Percentiles rank a stretch among this genome's conserved stretches.
Conservation (phyloP, 2,888 invertebrate genomes). For the Bombylius major region DNA sequence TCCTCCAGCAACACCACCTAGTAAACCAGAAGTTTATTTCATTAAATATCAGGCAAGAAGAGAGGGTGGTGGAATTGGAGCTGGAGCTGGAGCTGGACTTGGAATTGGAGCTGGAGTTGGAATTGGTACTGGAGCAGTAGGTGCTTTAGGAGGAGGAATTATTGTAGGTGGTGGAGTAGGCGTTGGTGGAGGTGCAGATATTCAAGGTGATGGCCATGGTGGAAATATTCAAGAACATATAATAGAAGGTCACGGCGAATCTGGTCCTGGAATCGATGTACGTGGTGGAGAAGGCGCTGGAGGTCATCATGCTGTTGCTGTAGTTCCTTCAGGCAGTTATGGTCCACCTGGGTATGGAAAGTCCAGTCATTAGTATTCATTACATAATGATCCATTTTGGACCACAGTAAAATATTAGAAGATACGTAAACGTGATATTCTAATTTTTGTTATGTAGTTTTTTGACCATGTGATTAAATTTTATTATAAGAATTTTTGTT, state of each 20-base stretch:
- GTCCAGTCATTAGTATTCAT: too few species aligned
- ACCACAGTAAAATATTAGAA: too few species aligned
- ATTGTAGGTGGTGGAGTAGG: background rate
- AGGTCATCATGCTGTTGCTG: conserved; percentile 24
- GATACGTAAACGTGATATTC: too few species aligned
- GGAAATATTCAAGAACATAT: too few species aligned
- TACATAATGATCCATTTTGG: too few species aligned
- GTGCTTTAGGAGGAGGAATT: conserved; percentile 2
- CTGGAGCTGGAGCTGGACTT: background rate
- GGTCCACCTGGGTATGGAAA: conserved; percentile 43
- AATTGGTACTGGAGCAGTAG: conserved; percentile 6
- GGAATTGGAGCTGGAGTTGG: conserved; percentile 1
- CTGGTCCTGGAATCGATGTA: conserved; percentile 4
- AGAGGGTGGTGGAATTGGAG: conserved; percentile 19
- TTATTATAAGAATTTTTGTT: too few species aligned
- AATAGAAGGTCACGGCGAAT: background rate
- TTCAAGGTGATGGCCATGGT: background rate
- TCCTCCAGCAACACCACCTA: conserved; percentile 41
- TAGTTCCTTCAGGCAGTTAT: conserved; percentile 39
- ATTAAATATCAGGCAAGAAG: conserved; percentile 37
- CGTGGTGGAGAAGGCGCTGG: conserved; percentile 16
- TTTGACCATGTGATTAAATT: too few species aligned
- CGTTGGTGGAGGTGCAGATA: background rate
- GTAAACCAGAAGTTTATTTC: too few species aligned
- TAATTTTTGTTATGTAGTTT: too few species aligned